Percentiles rank a stretch among this genome's conserved stretches.
phyloP scores from a whole-genome alignment of 1,140 invertebrate genomes.

The Tetramorium alpestre region DNA sequence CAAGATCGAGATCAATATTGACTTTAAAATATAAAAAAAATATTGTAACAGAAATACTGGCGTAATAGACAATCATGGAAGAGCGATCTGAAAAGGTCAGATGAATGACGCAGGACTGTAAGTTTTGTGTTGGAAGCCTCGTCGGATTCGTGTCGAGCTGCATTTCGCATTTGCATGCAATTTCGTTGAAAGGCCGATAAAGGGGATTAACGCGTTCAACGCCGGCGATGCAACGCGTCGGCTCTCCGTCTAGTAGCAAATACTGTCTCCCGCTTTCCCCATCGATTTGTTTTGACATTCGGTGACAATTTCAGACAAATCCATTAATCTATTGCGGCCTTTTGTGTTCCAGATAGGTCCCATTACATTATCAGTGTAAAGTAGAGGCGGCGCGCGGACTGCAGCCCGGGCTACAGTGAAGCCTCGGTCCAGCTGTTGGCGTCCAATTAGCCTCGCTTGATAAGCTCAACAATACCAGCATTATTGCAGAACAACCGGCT shows the following conservation, averaged over 20 bases:
- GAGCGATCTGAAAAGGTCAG: not conserved
- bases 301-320: conserved; percentile 82
- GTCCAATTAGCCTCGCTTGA: conserved; percentile 85
- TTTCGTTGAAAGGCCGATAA: conserved; percentile 41
- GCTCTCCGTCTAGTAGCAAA: not conserved
- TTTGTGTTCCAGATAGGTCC: conserved; percentile 83
- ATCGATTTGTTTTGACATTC: conserved; percentile 81
- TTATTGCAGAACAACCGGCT: conserved; percentile 84
- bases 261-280: not conserved
- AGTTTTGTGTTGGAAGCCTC: not conserved
- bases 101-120: not conserved
- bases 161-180: conserved; percentile 51
- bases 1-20: not conserved
- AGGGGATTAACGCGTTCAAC: conserved; percentile 7
- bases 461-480: conserved; percentile 85
- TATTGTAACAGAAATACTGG: not conserved
- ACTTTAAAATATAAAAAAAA: not conserved
- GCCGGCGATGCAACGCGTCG: not conserved
- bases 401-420: conserved; percentile 65
- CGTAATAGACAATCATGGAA: not conserved
- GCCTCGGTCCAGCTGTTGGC: conserved; percentile 83
- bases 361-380: conserved; percentile 85
- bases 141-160: conserved; percentile 5
- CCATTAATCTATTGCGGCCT: conserved; percentile 83
- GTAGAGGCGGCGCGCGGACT: conserved; percentile 75